Percentiles rank a stretch among this genome's conserved stretches.
Conservation (phyloP, 2,888 invertebrate species). For the Agonopterix alstromeriana region DNA sequence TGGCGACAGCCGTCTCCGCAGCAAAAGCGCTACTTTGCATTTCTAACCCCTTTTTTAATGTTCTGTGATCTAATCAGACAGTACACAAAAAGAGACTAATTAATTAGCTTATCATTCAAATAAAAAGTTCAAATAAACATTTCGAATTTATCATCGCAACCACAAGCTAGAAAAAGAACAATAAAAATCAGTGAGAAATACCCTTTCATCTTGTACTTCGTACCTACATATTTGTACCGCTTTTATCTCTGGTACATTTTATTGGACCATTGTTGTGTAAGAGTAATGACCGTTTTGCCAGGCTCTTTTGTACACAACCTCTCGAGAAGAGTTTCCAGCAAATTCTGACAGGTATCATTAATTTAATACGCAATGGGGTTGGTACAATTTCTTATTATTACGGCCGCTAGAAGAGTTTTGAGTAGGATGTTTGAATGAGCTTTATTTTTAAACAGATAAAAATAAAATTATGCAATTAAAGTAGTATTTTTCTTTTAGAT, state of each 20-base stretch:
- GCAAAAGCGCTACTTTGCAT: no score
- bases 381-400: constrained; percentile 34
- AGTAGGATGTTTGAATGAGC: no score
- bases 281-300: constrained; percentile 40
- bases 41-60: no score
- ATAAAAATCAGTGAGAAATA: no score
- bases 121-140: neutral
- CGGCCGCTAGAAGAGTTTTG: neutral
- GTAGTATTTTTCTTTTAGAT: no score
- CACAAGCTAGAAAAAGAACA: neutral
- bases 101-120: no score
- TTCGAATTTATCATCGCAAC: neutral
- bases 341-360: constrained; percentile 53
- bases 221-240: constrained; percentile 17
- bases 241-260: constrained; percentile 45
- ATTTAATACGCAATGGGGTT: constrained; percentile 32
- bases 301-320: constrained; percentile 27
- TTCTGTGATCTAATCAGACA: no score
- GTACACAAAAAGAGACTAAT: no score
- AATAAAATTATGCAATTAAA: no score
- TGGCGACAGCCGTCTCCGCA: no score
- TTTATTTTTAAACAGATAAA: no score
- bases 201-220: constrained; percentile 15
- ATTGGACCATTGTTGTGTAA: constrained; percentile 47
- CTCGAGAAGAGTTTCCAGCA: constrained; percentile 33